These are phyloP conservation scores for Platichthys stellatus DNA, from an alignment of 2,113 vertebrate genomes.

Conservation along the genomic window DNA sequence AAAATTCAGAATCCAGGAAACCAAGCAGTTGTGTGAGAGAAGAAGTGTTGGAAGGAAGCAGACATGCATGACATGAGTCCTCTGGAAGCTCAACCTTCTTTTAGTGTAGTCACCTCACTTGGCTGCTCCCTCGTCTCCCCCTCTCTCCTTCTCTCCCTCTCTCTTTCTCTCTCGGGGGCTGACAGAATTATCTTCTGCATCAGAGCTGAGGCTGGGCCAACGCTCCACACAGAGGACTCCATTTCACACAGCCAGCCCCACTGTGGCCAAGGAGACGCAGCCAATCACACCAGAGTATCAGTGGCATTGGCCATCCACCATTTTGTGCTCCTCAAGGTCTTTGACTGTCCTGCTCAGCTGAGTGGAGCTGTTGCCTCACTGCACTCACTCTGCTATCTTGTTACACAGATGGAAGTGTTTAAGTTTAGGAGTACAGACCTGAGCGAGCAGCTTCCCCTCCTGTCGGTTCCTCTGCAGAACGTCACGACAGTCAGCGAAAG, in stretches of 20 bases:
- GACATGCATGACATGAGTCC: constrained; percentile 76
- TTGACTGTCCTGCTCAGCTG: constrained; percentile 72
- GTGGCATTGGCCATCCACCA: constrained; percentile 80
- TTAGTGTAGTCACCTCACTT: constrained; percentile 87
- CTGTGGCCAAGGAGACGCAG: constrained; percentile 76
- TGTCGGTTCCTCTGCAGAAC: constrained; percentile 63
- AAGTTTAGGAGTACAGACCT: constrained; percentile 78
- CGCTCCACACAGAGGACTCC: constrained; percentile 88
- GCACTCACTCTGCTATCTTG: constrained; percentile 76
- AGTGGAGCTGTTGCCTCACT: constrained; percentile 68
- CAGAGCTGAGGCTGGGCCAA: constrained; percentile 91
- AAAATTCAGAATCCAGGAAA: constrained; percentile 16
- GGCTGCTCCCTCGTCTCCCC: constrained; percentile 76
- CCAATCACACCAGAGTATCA: constrained; percentile 73
- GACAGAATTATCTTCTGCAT: constrained; percentile 98
- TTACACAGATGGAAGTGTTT: constrained; percentile 84
- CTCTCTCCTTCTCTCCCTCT: constrained; percentile 73
- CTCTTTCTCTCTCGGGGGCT: constrained; percentile 73
- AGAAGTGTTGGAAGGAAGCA: constrained; percentile 37
- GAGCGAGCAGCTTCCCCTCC: constrained; percentile 71
- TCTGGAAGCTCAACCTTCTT: constrained; percentile 90
- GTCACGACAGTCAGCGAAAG: constrained; percentile 72
- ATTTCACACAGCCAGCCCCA: constrained; percentile 84
- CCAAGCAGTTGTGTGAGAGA: constrained; percentile 8
- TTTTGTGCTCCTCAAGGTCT: constrained; percentile 86